Conservation (phyloP, 2,113 vertebrate species). For the Hoplias malabaricus region DNA sequence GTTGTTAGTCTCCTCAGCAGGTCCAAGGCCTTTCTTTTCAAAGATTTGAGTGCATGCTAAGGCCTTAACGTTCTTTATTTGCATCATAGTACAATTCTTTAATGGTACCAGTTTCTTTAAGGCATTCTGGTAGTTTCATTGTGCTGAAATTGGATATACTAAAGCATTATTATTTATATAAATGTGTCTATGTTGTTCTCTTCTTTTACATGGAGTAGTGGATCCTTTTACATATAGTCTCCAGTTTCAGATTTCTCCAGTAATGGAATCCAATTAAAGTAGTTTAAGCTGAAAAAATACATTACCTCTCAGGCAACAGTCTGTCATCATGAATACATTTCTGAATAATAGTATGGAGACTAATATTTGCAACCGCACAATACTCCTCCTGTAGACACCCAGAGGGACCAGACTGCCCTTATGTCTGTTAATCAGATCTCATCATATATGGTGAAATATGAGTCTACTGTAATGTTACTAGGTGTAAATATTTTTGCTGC, state of each 20-base stretch:
- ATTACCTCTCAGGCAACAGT: constrained; percentile 49
- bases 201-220: constrained; percentile 51
- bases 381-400: constrained; percentile 32
- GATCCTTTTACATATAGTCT: constrained; percentile 58
- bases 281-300: constrained; percentile 60
- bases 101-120: not conserved
- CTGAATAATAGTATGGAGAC: constrained; percentile 36
- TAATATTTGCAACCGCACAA: constrained; percentile 36
- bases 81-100: constrained; percentile 7
- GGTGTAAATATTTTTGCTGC: constrained; percentile 45
- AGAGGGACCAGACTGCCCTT: constrained; percentile 36
- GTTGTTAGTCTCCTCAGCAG: not conserved
- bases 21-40: not conserved
- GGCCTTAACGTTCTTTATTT: not conserved
- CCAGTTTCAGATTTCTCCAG: constrained; percentile 60
- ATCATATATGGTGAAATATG: constrained; percentile 45
- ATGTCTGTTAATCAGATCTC: constrained; percentile 64
- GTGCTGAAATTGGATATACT: constrained; percentile 19
- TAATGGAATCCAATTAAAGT: constrained; percentile 60
- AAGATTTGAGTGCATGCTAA: not conserved
- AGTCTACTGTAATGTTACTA: constrained; percentile 49
- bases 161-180: constrained; percentile 32
- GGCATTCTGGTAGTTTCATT: constrained; percentile 2
- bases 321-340: constrained; percentile 31
- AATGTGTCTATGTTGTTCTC: constrained; percentile 42